phyloP scores from a whole-genome alignment of 2,888 invertebrate species.

The Rugalucina vietnamica region DNA sequence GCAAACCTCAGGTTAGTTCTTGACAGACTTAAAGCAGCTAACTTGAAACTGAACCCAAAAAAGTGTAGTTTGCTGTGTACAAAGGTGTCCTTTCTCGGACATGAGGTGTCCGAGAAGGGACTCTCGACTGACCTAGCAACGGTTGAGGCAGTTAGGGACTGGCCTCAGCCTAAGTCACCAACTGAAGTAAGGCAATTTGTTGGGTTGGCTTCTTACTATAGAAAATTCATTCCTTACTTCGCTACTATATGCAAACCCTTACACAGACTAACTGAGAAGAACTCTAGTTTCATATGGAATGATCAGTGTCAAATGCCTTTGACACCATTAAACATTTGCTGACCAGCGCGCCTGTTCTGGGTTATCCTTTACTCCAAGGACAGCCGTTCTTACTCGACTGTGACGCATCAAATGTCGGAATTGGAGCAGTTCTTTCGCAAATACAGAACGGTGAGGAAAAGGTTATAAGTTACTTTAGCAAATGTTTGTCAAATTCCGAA shows the following conservation, averaged over 20 bases:
- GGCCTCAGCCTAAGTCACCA: too few species aligned
- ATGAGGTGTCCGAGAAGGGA: too few species aligned
- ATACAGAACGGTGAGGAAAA: not conserved
- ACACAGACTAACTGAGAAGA: not conserved
- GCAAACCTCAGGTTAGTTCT: too few species aligned
- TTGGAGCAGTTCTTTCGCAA: not conserved
- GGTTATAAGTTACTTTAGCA: not conserved
- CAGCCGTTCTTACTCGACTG: too few species aligned
- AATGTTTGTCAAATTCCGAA: not conserved
- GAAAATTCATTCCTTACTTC: too few species aligned
- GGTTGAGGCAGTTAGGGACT: too few species aligned
- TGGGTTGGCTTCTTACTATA: too few species aligned
- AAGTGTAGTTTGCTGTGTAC: too few species aligned
- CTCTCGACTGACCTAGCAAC: too few species aligned
- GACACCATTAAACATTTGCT: not conserved
- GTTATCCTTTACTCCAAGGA: not conserved
- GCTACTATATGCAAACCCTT: not conserved
- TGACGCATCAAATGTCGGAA: not conserved
- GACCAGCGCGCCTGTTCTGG: not conserved
- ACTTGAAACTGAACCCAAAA: too few species aligned
- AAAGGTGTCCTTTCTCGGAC: too few species aligned
- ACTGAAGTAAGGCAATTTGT: too few species aligned
- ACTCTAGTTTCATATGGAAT: not conserved
- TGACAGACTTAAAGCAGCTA: constrained; percentile 27
- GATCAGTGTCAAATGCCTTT: not conserved